Evolutionary conservation across 2,888 invertebrate genomes (phyloP).

Genomic region (Drepanosiphum platanoidis): DNA sequence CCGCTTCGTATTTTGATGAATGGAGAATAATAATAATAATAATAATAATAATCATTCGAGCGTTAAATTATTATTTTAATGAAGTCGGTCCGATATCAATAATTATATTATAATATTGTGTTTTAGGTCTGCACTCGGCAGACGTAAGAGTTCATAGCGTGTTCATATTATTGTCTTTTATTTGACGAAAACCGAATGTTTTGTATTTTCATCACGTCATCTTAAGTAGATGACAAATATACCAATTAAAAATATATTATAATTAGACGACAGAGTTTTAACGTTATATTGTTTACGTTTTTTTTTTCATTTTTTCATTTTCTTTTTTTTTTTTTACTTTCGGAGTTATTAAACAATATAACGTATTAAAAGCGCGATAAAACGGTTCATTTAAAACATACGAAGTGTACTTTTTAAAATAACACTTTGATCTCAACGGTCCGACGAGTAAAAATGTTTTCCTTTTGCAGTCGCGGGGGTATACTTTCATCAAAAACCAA

Average conservation of each 20-base stretch:
- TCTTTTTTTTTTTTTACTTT: neutral
- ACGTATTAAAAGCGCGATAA: neutral
- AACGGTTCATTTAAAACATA: constrained; percentile 4
- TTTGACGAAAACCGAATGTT: too few species aligned
- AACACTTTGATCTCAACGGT: neutral
- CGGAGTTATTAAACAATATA: constrained; percentile 14
- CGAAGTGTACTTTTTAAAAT: constrained; percentile 6
- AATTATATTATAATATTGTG: too few species aligned
- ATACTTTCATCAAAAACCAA: constrained; percentile 5
- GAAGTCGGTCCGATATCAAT: too few species aligned
- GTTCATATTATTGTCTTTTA: too few species aligned
- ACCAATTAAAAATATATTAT: constrained; percentile 21
- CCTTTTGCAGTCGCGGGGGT: neutral
- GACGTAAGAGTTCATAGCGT: too few species aligned
- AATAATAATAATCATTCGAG: too few species aligned
- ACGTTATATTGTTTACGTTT: neutral
- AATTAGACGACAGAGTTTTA: neutral
- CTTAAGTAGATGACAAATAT: neutral
- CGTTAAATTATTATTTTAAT: too few species aligned
- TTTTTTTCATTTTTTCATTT: neutral
- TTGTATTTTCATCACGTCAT: too few species aligned
- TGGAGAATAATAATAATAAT: too few species aligned
- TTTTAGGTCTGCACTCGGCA: too few species aligned
- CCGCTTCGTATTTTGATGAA: too few species aligned
- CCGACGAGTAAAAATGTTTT: neutral